Conservation (phyloP, 1,140 invertebrate genomes). For the Tetramorium simillimum region DNA sequence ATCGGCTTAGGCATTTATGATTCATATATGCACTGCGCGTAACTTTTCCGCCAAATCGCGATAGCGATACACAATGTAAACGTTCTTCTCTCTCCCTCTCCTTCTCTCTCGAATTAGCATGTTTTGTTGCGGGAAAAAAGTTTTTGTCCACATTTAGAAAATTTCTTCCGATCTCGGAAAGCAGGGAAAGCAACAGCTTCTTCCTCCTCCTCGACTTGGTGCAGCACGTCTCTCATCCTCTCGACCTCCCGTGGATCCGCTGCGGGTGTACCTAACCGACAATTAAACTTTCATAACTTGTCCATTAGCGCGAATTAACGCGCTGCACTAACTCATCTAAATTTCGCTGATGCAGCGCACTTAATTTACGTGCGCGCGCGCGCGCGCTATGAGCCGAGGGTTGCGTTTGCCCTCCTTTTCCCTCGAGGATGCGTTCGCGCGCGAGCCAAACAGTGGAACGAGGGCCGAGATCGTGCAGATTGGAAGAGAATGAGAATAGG, state of each 20-base stretch:
- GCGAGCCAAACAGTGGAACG: constrained; percentile 55
- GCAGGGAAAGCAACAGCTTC: constrained; percentile 32
- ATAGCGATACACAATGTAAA: not conserved
- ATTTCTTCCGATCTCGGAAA: not conserved
- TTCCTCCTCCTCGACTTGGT: constrained; percentile 10
- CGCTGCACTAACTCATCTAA: constrained; percentile 71
- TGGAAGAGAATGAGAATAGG: constrained; percentile 29
- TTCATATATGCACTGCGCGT: not conserved
- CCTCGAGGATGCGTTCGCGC: constrained; percentile 61
- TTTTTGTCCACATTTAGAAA: not conserved
- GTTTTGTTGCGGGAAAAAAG: not conserved
- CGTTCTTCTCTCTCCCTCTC: not conserved
- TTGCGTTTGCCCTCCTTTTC: constrained; percentile 67
- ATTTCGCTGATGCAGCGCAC: constrained; percentile 74
- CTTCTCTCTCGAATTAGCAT: not conserved
- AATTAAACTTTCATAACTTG: constrained; percentile 78
- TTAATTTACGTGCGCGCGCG: constrained; percentile 72
- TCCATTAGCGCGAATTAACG: constrained; percentile 77
- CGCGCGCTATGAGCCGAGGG: not conserved
- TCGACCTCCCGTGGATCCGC: not conserved
- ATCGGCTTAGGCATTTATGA: constrained; percentile 1
- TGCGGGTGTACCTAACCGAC: constrained; percentile 65
- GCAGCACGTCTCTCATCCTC: not conserved
- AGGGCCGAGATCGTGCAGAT: constrained; percentile 25
- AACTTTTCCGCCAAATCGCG: not conserved